Evolutionary conservation across 2,113 vertebrate species (phyloP).

Genomic region (Chloropsis cyanopogon): DNA sequence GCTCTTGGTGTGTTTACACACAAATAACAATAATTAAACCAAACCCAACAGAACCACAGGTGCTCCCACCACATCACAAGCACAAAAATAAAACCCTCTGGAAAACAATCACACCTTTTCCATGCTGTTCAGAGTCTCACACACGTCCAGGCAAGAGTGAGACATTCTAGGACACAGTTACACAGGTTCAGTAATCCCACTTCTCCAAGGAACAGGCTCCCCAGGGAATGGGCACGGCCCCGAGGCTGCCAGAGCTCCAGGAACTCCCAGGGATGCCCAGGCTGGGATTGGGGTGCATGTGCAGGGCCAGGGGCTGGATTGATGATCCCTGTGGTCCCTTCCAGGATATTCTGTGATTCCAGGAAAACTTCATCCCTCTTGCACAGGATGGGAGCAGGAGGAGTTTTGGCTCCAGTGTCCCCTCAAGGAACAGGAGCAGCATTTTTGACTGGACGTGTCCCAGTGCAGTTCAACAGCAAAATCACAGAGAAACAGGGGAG

Average conservation of each 20-base stretch:
- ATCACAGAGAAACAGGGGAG: not conserved
- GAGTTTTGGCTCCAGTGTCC: not conserved
- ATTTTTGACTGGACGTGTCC: not conserved
- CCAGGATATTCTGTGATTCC: not conserved
- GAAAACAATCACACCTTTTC: not conserved
- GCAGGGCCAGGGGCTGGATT: not conserved
- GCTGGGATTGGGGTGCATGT: not conserved
- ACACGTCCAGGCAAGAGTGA: not conserved
- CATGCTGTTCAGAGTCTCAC: not conserved
- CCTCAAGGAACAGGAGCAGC: not conserved
- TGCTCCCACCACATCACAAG: not conserved
- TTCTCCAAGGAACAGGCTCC: not conserved
- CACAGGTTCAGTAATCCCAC: not conserved
- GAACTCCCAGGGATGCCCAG: not conserved
- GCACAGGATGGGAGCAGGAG: not conserved
- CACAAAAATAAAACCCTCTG: not conserved
- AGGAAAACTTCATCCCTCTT: not conserved
- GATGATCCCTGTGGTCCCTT: not conserved
- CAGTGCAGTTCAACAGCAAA: not conserved
- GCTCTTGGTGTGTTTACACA: not conserved
- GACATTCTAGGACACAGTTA: not conserved
- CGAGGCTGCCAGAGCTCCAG: not conserved
- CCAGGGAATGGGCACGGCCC: not conserved
- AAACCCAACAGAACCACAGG: not conserved
- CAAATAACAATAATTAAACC: constrained; percentile 15